Base-by-base conservation (phyloP, 2,113 vertebrate genomes). In the Sterrhoptilus dennistouni region DNA sequence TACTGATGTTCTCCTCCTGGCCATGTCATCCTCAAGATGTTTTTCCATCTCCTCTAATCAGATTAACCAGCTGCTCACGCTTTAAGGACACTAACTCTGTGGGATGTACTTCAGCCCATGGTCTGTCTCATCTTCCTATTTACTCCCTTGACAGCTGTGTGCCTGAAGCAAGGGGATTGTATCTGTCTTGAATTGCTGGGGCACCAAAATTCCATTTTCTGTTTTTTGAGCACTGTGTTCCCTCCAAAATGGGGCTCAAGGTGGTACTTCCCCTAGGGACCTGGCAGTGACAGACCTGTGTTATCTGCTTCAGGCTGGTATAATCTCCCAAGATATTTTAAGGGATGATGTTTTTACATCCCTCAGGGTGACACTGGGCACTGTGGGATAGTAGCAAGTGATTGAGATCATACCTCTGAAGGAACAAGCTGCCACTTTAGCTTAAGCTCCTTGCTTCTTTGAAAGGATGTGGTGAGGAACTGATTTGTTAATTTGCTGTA, bases 41-140 rank as follows among this genome's bases (percentile, higher is more conserved):
- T 94, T 92, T 93, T 91, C 92, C 83, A 90, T 69, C 60, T 81
- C 69, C 60, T 87, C 64, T 92, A 95, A 94, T 92, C 83, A 57
- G 92, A 93, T 96, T 97, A 94, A 82, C 64, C 92, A 95, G 90
- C 54, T 95, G 90, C 68, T 95, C 61, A 22, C 35, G 61, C 74
- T 90, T 52, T 92, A 74, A 59, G 75, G 72, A 82, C 69, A 57
- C 83, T 45, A 35, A 53, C 59, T 88, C 45, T 54, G 38, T 54
- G 79, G 64, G 95, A 52, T 52, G 40, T 72, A 40, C 70, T 79
- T 71, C 78, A 95, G 49, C 49, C 24, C 5, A 2, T 53, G 25
- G 47, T 59, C 71, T 92, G 44, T 64, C 85, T 94, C 6, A 2
- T 57, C 76, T 83, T 79, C 40, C 4, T 64, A 12, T 77, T 70